Percentiles rank a stretch among this genome's conserved stretches.
Evolutionary conservation across 2,113 vertebrate species (phyloP).

Genomic region (Peucedramus taeniatus): DNA sequence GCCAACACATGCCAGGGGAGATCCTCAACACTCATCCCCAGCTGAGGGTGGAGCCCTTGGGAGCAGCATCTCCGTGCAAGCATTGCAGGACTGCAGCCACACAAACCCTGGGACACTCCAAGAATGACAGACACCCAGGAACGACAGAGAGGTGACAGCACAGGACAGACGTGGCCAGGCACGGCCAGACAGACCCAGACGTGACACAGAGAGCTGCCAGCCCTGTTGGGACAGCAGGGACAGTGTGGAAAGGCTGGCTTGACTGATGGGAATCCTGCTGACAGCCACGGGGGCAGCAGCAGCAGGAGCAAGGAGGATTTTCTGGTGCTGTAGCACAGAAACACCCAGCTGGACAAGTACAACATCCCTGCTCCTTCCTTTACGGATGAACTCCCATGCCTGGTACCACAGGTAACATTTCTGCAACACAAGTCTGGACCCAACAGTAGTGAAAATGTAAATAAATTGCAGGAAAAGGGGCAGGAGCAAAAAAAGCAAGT

Average conservation of each 20-base stretch:
- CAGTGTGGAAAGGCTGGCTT: not conserved
- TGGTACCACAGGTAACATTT: not conserved
- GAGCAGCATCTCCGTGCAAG: not conserved
- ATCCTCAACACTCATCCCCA: rapidly evolving
- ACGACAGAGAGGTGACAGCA: not conserved
- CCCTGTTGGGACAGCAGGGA: not conserved
- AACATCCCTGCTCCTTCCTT: not conserved
- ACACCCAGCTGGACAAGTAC: not conserved
- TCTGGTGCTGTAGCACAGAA: not conserved
- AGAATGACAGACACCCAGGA: not conserved
- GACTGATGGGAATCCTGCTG: not conserved
- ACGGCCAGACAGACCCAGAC: not conserved
- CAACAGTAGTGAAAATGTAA: not conserved
- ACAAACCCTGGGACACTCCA: not conserved
- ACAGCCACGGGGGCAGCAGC: not conserved
- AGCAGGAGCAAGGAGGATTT: not conserved
- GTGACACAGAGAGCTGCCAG: not conserved
- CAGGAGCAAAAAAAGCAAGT: not conserved
- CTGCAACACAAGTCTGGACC: not conserved
- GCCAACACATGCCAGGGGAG: rapidly evolving
- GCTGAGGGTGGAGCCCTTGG: not conserved
- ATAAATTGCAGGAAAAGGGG: not conserved
- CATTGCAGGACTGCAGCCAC: not conserved
- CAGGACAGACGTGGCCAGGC: not conserved
- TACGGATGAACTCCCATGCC: rapidly evolving